These are phyloP conservation scores for Listronotus bonariensis DNA, from an alignment of 1,140 invertebrate genomes.

Conservation along the genomic window DNA sequence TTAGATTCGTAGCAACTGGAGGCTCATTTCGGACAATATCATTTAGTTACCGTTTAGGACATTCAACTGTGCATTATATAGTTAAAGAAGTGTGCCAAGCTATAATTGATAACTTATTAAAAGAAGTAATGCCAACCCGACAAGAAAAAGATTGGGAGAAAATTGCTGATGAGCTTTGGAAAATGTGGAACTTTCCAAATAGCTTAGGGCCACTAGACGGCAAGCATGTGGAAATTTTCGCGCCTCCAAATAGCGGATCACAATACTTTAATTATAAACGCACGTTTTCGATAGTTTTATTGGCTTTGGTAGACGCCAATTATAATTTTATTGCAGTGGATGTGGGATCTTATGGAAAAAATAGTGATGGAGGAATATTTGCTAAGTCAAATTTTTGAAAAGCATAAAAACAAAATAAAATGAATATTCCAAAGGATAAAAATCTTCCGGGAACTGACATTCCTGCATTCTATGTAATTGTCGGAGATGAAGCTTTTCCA, in stretches of 20 bases:
- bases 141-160: background rate
- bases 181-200: conserved; percentile 50
- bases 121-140: background rate
- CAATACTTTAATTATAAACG: conserved; percentile 55
- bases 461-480: too few relatives aligned
- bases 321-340: conserved; percentile 55
- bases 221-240: conserved; percentile 55
- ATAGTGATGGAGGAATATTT: conserved; percentile 47
- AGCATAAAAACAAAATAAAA: background rate
- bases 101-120: background rate
- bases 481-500: too few relatives aligned
- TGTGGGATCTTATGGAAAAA: conserved; percentile 52
- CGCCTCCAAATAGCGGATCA: conserved; percentile 49
- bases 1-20: too few relatives aligned
- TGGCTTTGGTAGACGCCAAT: conserved; percentile 54
- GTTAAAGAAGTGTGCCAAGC: background rate
- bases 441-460: background rate
- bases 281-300: conserved; percentile 54
- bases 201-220: conserved; percentile 55
- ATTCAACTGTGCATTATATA: conserved; percentile 1
- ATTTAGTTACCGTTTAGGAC: background rate
- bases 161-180: conserved; percentile 36
- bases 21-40: too few relatives aligned
- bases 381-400: background rate
- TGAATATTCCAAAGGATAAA: background rate